Conservation (phyloP, 2,797 vertebrate genomes). For the Amblyopsis hoosieri region DNA sequence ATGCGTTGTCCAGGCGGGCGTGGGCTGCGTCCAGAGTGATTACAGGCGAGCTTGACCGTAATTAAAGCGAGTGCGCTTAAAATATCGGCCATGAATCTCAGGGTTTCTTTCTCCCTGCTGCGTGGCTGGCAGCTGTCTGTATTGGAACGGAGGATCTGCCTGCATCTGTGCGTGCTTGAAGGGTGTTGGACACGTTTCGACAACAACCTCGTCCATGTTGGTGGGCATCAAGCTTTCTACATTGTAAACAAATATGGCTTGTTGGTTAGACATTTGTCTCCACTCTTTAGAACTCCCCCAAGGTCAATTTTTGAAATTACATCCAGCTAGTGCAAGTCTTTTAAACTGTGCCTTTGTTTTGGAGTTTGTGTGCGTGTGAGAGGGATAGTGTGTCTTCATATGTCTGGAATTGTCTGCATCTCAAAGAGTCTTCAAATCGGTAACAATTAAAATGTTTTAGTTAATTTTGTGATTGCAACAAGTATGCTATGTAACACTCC, state of each 20-base stretch:
- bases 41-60: constrained; percentile 37
- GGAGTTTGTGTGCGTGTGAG: background rate
- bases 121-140: background rate
- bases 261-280: constrained; percentile 33
- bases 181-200: constrained; percentile 1
- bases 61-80: constrained; percentile 49
- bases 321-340: constrained; percentile 17
- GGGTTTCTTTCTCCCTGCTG: background rate
- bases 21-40: constrained; percentile 42
- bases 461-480: background rate
- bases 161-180: background rate
- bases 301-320: constrained; percentile 34
- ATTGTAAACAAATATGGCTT: no score
- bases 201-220: no score
- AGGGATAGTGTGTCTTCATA: background rate
- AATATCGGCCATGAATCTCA: constrained; percentile 31
- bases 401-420: background rate
- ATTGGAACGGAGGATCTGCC: no score
- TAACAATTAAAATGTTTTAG: background rate
- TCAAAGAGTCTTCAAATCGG: background rate
- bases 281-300: constrained; percentile 18
- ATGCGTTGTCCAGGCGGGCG: constrained; percentile 22
- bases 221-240: no score
- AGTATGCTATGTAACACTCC: background rate
- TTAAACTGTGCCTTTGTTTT: constrained; percentile 3